These are phyloP conservation scores for Ormyrus pomaceus DNA, from an alignment of 2,888 invertebrate genomes.

Conservation along the genomic window DNA sequence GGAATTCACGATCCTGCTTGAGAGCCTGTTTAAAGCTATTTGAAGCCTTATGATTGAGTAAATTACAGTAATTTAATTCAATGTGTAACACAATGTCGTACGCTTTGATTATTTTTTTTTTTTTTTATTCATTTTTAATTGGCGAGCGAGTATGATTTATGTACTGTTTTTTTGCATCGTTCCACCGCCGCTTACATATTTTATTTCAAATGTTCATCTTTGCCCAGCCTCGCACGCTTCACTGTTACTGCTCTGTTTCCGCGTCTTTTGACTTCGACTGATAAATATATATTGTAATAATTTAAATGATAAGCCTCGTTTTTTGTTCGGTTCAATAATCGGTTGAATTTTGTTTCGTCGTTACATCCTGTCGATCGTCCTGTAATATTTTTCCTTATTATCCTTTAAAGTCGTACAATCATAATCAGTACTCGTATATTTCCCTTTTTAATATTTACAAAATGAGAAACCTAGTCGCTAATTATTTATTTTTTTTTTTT, in stretches of 20 bases:
- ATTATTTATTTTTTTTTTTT: constrained; percentile 32
- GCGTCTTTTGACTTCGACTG: constrained; percentile 37
- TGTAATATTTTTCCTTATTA: constrained; percentile 22
- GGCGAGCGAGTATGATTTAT: constrained; percentile 55
- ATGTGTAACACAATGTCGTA: constrained; percentile 58
- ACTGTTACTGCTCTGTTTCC: constrained; percentile 40
- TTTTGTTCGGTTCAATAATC: background rate
- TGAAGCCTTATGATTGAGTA: constrained; percentile 61
- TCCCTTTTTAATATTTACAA: constrained; percentile 58
- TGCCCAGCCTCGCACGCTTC: constrained; percentile 18
- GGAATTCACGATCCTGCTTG: constrained; percentile 60
- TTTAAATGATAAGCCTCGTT: constrained; percentile 4
- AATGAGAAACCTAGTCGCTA: constrained; percentile 58
- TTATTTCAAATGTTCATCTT: background rate
- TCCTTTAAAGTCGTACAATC: constrained; percentile 37
- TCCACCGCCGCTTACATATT: constrained; percentile 8
- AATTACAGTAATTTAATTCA: constrained; percentile 61
- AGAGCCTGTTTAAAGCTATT: constrained; percentile 59
- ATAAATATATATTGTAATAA: constrained; percentile 24
- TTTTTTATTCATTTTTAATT: constrained; percentile 33
- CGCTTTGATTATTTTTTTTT: constrained; percentile 56
- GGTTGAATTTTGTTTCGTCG: background rate
- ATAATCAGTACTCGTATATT: constrained; percentile 45
- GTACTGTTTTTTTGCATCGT: constrained; percentile 26
- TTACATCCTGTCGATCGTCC: constrained; percentile 33